A percentile compares a stretch with the other conserved stretches of the same genome.
phyloP scores from a whole-genome alignment of 2,888 invertebrate genomes.

The Buathra laborator region DNA sequence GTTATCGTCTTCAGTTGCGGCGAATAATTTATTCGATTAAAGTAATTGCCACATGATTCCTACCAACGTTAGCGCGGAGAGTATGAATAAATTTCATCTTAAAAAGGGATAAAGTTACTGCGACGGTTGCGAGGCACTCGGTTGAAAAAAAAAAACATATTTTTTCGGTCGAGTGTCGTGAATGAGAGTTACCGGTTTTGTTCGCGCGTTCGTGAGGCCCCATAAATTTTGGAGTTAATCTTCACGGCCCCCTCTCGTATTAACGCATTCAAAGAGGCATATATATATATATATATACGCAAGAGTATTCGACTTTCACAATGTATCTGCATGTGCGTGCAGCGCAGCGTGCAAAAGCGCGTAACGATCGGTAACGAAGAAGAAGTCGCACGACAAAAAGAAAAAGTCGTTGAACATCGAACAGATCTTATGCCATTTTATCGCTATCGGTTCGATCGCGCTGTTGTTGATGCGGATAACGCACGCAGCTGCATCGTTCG shows the following conservation, averaged over 20 bases:
- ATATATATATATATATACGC: not conserved
- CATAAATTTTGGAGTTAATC: constrained; percentile 19
- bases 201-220: not conserved
- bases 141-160: not conserved
- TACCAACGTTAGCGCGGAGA: not conserved
- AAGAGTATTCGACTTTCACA: constrained; percentile 2
- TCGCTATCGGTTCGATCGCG: constrained; percentile 11
- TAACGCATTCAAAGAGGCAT: not conserved
- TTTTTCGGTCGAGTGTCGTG: not conserved
- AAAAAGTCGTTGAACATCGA: not conserved
- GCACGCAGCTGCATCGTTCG: constrained; percentile 34
- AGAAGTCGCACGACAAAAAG: constrained; percentile 6
- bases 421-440: not conserved
- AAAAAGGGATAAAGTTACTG: not conserved
- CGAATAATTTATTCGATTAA: not conserved
- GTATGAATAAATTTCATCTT: not conserved
- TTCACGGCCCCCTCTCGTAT: not conserved
- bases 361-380: constrained; percentile 4
- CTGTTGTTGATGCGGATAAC: constrained; percentile 29
- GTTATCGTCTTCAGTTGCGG: not conserved
- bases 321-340: not conserved
- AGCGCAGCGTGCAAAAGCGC: not conserved
- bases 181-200: constrained; percentile 3
- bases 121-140: not conserved
- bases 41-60: not conserved